Percentiles rank a stretch among this genome's conserved stretches.
Evolutionary conservation across 2,888 invertebrate genomes (phyloP).

Genomic region (Antitype chi): DNA sequence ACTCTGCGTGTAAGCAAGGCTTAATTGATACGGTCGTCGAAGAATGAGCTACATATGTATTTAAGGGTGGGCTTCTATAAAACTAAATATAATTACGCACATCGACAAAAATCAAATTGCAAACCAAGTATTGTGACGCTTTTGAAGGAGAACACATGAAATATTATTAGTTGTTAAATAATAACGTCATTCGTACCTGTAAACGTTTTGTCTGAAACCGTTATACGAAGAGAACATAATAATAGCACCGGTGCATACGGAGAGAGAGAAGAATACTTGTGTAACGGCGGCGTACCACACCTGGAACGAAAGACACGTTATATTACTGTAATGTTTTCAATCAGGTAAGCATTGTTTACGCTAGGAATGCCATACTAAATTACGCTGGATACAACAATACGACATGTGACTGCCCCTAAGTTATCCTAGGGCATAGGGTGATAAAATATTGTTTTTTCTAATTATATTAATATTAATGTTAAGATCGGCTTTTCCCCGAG

Average conservation of each 20-base stretch:
- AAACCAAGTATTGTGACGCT: neutral
- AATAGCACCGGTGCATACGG: slow-evolving; percentile 93
- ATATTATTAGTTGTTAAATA: neutral
- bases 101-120: too few species aligned
- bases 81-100: neutral
- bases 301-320: slow-evolving; percentile 35
- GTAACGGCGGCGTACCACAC: slow-evolving; percentile 95
- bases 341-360: neutral
- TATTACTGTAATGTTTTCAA: neutral
- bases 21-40: neutral
- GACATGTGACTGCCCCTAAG: neutral
- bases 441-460: too few species aligned
- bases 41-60: neutral
- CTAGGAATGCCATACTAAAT: neutral
- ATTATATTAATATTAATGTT: too few species aligned
- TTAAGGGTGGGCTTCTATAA: neutral
- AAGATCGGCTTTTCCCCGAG: too few species aligned
- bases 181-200: slow-evolving; percentile 87
- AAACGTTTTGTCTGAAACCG: slow-evolving; percentile 92
- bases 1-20: neutral
- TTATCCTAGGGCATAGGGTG: too few species aligned
- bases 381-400: neutral
- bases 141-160: neutral
- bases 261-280: slow-evolving; percentile 95
- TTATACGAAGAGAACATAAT: slow-evolving; percentile 95